These are phyloP conservation scores for Galbula dea DNA, from an alignment of 2,113 vertebrate genomes.

Conservation along the genomic window DNA sequence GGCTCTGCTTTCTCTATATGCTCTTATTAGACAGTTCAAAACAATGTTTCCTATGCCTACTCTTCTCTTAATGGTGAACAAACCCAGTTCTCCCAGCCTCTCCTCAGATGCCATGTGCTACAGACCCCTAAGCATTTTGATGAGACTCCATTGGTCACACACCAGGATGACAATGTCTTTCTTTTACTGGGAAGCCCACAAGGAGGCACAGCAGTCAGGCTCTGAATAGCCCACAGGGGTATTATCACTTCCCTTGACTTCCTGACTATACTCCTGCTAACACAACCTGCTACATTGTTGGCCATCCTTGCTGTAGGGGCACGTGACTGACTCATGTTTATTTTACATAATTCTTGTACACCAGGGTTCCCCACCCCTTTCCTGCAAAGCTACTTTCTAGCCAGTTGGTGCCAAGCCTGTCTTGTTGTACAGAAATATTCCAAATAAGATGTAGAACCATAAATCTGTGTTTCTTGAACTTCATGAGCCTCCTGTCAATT, in stretches of 20 bases:
- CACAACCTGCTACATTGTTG: not conserved
- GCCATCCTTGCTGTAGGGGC: not conserved
- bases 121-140: not conserved
- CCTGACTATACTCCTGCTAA: not conserved
- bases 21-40: not conserved
- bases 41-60: not conserved
- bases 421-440: not conserved
- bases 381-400: not conserved
- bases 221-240: not conserved
- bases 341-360: not conserved
- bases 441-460: not conserved
- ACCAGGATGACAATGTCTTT: not conserved
- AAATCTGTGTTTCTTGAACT: not conserved
- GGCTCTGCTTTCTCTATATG: not conserved
- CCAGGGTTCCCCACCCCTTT: not conserved
- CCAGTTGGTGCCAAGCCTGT: not conserved
- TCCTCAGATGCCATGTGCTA: accelerated
- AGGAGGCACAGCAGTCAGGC: not conserved
- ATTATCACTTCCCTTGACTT: not conserved
- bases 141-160: not conserved
- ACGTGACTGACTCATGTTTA: not conserved
- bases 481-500: not conserved
- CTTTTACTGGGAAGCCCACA: not conserved
- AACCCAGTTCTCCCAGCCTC: not conserved
- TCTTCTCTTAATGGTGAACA: not conserved